phyloP scores from a whole-genome alignment of 2,888 invertebrate species.

The Agrotis puta region DNA sequence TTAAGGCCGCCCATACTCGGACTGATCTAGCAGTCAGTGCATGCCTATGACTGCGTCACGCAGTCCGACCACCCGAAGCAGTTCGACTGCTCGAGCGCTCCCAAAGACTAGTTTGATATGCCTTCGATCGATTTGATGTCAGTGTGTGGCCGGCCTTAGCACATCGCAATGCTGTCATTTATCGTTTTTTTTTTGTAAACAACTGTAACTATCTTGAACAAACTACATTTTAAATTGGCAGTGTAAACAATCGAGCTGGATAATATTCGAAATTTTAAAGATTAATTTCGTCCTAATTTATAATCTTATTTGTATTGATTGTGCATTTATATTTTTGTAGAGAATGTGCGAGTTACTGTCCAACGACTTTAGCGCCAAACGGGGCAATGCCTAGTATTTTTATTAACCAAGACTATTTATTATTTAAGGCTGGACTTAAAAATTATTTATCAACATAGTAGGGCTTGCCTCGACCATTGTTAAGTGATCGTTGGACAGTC shows the following conservation, averaged over 20 bases:
- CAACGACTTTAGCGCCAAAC: not conserved
- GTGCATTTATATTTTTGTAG: constrained; percentile 55
- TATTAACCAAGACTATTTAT: not conserved
- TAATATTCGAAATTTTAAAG: constrained; percentile 32
- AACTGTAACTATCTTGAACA: constrained; percentile 15
- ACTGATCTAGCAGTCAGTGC: too few relatives aligned
- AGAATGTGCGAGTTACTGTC: constrained; percentile 21
- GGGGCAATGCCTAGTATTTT: constrained; percentile 10
- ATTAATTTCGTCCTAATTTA: constrained; percentile 36
- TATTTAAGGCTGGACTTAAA: constrained; percentile 11
- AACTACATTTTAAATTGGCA: not conserved
- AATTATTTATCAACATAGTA: constrained; percentile 13
- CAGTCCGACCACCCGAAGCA: too few relatives aligned
- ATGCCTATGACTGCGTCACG: too few relatives aligned
- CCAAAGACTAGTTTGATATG: too few relatives aligned
- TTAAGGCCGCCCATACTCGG: too few relatives aligned
- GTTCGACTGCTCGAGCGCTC: too few relatives aligned
- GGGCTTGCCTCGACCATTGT: not conserved
- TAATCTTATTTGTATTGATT: constrained; percentile 43
- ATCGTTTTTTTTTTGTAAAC: constrained; percentile 10
- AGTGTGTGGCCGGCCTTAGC: not conserved
- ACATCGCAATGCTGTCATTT: constrained; percentile 31
- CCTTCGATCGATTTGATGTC: too few relatives aligned
- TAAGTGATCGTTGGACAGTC: constrained; percentile 23
- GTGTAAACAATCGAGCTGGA: constrained; percentile 13